Evolutionary conservation across 2,888 invertebrate genomes (phyloP).

Genomic region (Eupithecia subfuscata): DNA sequence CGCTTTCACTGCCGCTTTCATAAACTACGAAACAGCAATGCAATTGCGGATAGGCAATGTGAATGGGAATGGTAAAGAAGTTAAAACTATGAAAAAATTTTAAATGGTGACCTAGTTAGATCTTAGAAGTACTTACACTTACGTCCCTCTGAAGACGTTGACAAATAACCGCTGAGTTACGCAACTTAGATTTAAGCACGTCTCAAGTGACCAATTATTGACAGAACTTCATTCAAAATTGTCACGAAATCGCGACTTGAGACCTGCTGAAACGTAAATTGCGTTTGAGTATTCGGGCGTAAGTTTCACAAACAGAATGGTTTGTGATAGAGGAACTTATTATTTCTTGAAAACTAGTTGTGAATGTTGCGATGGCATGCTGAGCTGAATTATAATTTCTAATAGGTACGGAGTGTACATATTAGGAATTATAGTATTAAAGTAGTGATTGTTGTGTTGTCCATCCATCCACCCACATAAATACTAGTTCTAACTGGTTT

Average conservation of each 20-base stretch:
- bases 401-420: not conserved
- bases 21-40: slow-evolving; percentile 7
- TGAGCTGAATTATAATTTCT: not conserved
- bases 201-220: too few relatives aligned
- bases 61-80: not conserved
- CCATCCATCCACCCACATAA: not conserved
- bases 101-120: not conserved
- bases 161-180: too few relatives aligned
- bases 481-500: not conserved
- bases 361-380: too few relatives aligned
- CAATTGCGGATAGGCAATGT: not conserved
- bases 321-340: not conserved
- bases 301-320: too few relatives aligned
- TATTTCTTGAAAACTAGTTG: not conserved
- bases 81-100: not conserved
- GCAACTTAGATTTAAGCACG: too few relatives aligned
- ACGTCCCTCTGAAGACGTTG: too few relatives aligned
- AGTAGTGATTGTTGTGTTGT: too few relatives aligned
- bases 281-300: too few relatives aligned
- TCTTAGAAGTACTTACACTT: too few relatives aligned
- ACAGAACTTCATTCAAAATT: too few relatives aligned
- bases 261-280: too few relatives aligned
- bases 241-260: too few relatives aligned
- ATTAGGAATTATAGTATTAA: not conserved
- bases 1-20: slow-evolving; percentile 4